Evolutionary conservation across 2,797 vertebrate genomes (phyloP), one percentile per base, ranked within the genome.

Genomic region (Fistularia commersonii): DNA sequence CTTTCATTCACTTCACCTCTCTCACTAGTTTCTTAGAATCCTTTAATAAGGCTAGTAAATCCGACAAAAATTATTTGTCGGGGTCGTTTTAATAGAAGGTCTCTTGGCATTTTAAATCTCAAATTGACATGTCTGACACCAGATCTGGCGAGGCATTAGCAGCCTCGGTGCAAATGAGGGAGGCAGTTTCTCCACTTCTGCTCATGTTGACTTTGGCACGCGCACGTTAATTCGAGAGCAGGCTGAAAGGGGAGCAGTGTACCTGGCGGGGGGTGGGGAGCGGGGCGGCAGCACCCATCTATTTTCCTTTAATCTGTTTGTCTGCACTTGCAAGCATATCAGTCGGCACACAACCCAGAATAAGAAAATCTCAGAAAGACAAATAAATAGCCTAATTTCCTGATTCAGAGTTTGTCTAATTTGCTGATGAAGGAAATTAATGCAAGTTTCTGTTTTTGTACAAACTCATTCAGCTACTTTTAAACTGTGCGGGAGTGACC

Each of bases 181-280:
- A 82, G 80, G 71, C 68, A 13, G 38, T 85, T 84, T 79, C 76
- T 63, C 69, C 49, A 64, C 76, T 79, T 81, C 67, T 69, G 63
- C 61, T 44, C 6, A 1, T 87, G 81, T 89, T 90, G 85, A 85
- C 77, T 80, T 89, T 89, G 87, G 86, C 84, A 41, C 1, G 49
- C 39, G 6, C 32, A 51, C 7, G 45, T 69, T 79, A 76, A 82
- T 78, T 56, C 13, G 72, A 83, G 77, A 70, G 65, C 66, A 66
- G 64, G 64, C 66, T 62, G 39, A 63, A 68, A 73, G 75, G 72
- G 72, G 23, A 81, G 68, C 41, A 40, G 67, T 81, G 72, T 84
- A 88, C 83, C 80, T 85, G 72, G 64, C 64, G 69, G 39, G 61
- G 59, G 69, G 60, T 58, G 46, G 50, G 49, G 52, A 12, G 57